phyloP scores from a whole-genome alignment of 2,797 vertebrate genomes.

The Denticeps clupeoides region DNA sequence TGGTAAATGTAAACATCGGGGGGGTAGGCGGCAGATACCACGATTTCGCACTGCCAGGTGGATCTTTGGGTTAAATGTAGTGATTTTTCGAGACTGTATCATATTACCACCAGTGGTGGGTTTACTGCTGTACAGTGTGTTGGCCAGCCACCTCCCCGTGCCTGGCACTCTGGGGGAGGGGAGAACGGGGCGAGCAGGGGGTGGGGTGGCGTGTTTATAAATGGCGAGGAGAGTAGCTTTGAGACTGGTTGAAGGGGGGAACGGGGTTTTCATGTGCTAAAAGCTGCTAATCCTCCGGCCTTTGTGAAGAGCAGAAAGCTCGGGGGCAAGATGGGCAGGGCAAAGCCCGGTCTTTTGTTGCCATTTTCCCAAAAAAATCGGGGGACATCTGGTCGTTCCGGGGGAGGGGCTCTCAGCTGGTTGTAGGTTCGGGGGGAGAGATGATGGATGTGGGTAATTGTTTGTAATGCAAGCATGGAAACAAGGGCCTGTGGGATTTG shows the following conservation, averaged over 20 bases:
- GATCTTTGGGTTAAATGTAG: too few species aligned
- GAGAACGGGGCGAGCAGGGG: background rate
- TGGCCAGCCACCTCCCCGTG: too few species aligned
- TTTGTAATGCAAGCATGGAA: constrained; percentile 53
- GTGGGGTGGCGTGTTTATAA: background rate
- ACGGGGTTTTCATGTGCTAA: constrained; percentile 30
- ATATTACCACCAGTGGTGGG: too few species aligned
- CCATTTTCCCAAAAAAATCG: constrained; percentile 39
- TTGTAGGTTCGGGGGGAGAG: constrained; percentile 26
- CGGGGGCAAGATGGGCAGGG: constrained; percentile 35
- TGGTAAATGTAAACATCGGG: too few species aligned
- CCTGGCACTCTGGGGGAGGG: too few species aligned
- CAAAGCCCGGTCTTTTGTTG: constrained; percentile 31
- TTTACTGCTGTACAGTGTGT: too few species aligned
- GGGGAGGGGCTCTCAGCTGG: constrained; percentile 39
- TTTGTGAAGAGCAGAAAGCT: constrained; percentile 43
- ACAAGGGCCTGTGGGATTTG: constrained; percentile 45
- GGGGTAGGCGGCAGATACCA: too few species aligned
- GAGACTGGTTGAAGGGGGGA: background rate
- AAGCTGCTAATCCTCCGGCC: constrained; percentile 47
- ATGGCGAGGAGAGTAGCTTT: too few species aligned
- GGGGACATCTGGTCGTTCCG: constrained; percentile 55
- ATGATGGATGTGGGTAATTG: constrained; percentile 60
- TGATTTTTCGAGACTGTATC: too few species aligned
- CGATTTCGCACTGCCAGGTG: too few species aligned